phyloP scores from a whole-genome alignment of 2,888 invertebrate genomes.

The Drosophila prolongata region DNA sequence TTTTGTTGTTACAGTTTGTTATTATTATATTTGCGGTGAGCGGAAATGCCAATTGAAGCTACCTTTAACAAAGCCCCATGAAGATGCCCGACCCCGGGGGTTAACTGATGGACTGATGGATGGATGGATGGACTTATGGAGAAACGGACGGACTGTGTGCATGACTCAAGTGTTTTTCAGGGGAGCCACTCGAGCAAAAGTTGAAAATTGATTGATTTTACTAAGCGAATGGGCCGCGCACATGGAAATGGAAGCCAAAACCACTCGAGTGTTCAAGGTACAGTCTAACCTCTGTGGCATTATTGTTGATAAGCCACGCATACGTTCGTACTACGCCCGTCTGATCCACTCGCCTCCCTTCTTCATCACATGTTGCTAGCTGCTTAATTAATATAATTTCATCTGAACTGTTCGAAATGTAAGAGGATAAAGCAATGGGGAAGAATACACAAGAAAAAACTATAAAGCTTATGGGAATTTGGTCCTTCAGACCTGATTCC shows the following conservation, averaged over 20 bases:
- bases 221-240: slow-evolving; percentile 25
- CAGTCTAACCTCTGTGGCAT: slow-evolving; percentile 40
- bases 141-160: slow-evolving; percentile 15
- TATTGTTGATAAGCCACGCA: slow-evolving; percentile 50
- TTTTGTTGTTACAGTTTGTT: slow-evolving; percentile 39
- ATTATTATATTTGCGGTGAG: slow-evolving; percentile 50
- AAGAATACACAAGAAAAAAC: slow-evolving; percentile 8
- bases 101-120: slow-evolving; percentile 18
- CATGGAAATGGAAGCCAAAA: slow-evolving; percentile 22
- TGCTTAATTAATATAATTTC: slow-evolving; percentile 35
- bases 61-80: slow-evolving; percentile 69
- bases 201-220: slow-evolving; percentile 59
- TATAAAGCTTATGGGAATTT: no score
- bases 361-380: slow-evolving; percentile 27
- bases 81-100: slow-evolving; percentile 53
- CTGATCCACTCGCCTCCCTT: slow-evolving; percentile 8
- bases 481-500: neutral
- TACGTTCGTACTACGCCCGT: slow-evolving; percentile 33
- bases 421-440: slow-evolving; percentile 3
- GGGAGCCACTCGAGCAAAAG: slow-evolving; percentile 34
- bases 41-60: slow-evolving; percentile 75
- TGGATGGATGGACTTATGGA: neutral
- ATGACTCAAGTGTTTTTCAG: slow-evolving; percentile 63
- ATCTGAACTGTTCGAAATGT: slow-evolving; percentile 9
- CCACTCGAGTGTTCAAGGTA: slow-evolving; percentile 35